Conservation (phyloP, 2,888 invertebrate genomes). For the Plemyria rubiginata region DNA sequence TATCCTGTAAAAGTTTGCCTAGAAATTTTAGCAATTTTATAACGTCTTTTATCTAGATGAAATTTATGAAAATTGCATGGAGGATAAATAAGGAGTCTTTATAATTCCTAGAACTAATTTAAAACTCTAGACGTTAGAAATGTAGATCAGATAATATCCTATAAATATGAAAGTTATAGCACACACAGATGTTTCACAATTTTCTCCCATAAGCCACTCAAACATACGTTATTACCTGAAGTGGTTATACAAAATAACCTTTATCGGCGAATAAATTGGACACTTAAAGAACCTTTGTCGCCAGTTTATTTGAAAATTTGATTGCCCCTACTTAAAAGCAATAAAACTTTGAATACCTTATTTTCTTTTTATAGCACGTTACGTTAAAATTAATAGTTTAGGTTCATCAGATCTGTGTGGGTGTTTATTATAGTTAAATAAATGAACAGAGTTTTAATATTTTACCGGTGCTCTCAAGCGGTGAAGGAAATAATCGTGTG, state of each 20-base stretch:
- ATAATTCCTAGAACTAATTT: not conserved
- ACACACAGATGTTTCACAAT: not conserved
- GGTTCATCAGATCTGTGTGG: conserved; percentile 15
- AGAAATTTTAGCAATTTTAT: not conserved
- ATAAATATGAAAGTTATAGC: too few species aligned
- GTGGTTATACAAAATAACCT: conserved; percentile 23
- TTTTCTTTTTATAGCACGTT: conserved; percentile 20
- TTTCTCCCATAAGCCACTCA: conserved; percentile 7
- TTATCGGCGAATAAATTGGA: conserved; percentile 28
- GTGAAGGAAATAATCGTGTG: too few species aligned
- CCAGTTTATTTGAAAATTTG: conserved; percentile 24
- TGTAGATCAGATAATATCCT: not conserved
- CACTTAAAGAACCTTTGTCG: conserved; percentile 29
- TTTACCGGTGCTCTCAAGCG: too few species aligned
- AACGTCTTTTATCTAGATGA: not conserved
- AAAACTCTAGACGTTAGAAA: not conserved
- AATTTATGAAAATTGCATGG: not conserved
- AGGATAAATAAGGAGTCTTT: not conserved
- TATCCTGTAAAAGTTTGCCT: conserved; percentile 4
- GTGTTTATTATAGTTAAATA: conserved; percentile 18
- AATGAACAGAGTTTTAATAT: too few species aligned
- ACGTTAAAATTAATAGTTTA: conserved; percentile 19
- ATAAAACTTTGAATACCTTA: conserved; percentile 27
- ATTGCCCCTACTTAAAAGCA: conserved; percentile 18
- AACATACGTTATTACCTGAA: conserved; percentile 3